Percentiles rank a stretch among this genome's conserved stretches.
phyloP scores from a whole-genome alignment of 2,113 vertebrate genomes.

The Glaucomys volans region DNA sequence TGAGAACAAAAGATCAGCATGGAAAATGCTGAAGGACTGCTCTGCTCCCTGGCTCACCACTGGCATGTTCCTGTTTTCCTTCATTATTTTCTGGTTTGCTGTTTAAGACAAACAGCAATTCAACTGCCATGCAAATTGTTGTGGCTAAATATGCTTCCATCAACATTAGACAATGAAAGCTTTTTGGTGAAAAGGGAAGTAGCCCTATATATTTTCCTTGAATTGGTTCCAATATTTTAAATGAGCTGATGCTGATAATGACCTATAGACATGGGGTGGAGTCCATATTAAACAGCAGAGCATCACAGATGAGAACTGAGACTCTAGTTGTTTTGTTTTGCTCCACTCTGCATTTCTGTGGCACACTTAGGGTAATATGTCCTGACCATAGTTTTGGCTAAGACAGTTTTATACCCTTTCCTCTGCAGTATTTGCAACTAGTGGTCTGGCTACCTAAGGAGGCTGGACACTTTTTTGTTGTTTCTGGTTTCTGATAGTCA shows the following conservation, averaged over 20 bases:
- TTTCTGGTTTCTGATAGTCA: slow-evolving; percentile 30
- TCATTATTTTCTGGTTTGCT: slow-evolving; percentile 68
- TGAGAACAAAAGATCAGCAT: not conserved
- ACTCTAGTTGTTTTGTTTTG: slow-evolving; percentile 27
- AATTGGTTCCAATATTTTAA: slow-evolving; percentile 62
- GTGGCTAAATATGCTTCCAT: slow-evolving; percentile 64
- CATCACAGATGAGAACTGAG: not conserved
- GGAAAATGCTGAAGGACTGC: slow-evolving; percentile 29
- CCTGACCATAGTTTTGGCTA: not conserved
- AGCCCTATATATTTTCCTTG: slow-evolving; percentile 65
- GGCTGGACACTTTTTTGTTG: slow-evolving; percentile 15
- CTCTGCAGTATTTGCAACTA: slow-evolving; percentile 43
- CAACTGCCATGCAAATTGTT: slow-evolving; percentile 69
- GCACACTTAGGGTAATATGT: not conserved
- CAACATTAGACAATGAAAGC: slow-evolving; percentile 64
- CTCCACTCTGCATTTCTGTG: slow-evolving; percentile 13
- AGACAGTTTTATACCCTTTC: slow-evolving; percentile 20
- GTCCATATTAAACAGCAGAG: not conserved
- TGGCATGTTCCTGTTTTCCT: slow-evolving; percentile 49
- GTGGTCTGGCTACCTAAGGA: slow-evolving; percentile 46
- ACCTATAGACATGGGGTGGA: not conserved
- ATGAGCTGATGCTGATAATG: slow-evolving; percentile 32
- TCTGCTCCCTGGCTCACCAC: slow-evolving; percentile 29
- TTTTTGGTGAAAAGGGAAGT: slow-evolving; percentile 58
- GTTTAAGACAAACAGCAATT: slow-evolving; percentile 75